Evolutionary conservation across 2,113 vertebrate species (phyloP), one percentile per base, ranked within the genome.

Genomic region (Castor canadensis): DNA sequence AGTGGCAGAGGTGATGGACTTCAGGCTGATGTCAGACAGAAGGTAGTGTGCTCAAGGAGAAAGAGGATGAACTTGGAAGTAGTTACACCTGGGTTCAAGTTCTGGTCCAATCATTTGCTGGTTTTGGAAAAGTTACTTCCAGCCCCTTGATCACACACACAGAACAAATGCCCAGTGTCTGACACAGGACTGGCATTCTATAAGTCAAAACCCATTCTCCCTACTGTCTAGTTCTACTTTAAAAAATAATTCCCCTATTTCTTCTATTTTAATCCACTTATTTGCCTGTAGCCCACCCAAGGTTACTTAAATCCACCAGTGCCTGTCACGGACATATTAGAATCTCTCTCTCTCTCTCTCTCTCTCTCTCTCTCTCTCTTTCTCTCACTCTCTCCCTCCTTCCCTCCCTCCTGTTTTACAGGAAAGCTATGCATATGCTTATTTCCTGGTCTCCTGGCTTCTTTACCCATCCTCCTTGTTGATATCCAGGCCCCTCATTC

Each of bases 401-500:
- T 12, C 45, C 7, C 73, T 24, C 38, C 35, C 38, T 43, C 10
- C 32, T 72, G 9, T 20, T 56, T 35, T 22, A 54, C 6, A 15
- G 30, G 26, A 32, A 26, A 9, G 9, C 10, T 5, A 5, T 9
- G 19, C 0, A 49, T 5, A 10, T n/a, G n/a, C n/a, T n/a, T n/a
- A n/a, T n/a, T 1, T 1, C 58, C 66, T 15, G 4, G 13, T 56
- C 35, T 60, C 73, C 40, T 13, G 11, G n/a, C 35, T 75, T 58
- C 22, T 6, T 20, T 38, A 66, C 58, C n/a, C n/a, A 52, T 52
- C 52, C 15, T 52, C 52, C 52, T 52, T 9, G 52, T 10, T 52
- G 52, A 10, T 9, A 15, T 6, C n/a, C n/a, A n/a, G n/a, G 5
- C 45, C 84, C 56, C 40, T 69, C 35, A 2, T 30, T 43, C 32